Evolutionary conservation across 2,113 vertebrate genomes (phyloP).

Genomic region (Ovis aries): ARS-UI_Ramb_v3.0 NC_056055.1:64646001-64646500

Average conservation of each 20-base stretch:
- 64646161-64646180: background rate
- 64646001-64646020: background rate
- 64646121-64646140: background rate
- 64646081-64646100: background rate
- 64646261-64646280: background rate
- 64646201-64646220: background rate
- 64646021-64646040: background rate
- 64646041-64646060: background rate
- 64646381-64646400: background rate
- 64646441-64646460: background rate
- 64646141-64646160: background rate
- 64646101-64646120: background rate
- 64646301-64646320: background rate
- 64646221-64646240: background rate
- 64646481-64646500: background rate
- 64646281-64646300: background rate
- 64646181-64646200: background rate
- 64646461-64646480: background rate
- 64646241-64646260: background rate
- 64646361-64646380: background rate
- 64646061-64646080: background rate
- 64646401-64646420: background rate
- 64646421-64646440: background rate
- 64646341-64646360: background rate
- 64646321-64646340: background rate